Base-by-base conservation (phyloP, 2,888 invertebrate genomes). In the Zygogramma bicolorata region DNA sequence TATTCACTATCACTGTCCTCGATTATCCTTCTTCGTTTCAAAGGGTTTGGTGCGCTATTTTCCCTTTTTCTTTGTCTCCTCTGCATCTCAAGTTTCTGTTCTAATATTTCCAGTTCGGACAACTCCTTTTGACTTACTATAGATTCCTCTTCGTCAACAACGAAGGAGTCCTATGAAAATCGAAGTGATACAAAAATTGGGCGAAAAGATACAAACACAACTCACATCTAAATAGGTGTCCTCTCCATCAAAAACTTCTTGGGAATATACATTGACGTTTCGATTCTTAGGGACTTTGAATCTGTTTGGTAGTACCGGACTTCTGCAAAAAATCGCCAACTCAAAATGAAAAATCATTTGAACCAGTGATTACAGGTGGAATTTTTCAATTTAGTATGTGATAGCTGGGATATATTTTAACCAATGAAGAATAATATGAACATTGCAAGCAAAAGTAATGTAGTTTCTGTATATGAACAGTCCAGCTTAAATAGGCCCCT, bases 21-120 rank as follows among this genome's bases (percentile, higher is more conserved):
- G 10, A 81, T 74, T 40, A 77, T 77, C 68, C 77, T 80, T 73
- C 79, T 79, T 6, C 75, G 68, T 73, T 81, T 81, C 3, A 42
- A 31, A 3, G 70, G 65, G 22, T 68, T 63, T 22, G 59, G 61
- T 25, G 73, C 63, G 4, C 60, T 63, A 3, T 65, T 53, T 10
- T 66, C 73, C 38, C 73, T 77, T 68, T 77, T 82, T 65, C 76
- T 76, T 65, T 78, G 84, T 71, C 83, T 85, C 75, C 84, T 87
- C 83, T 84, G 82, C 77, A 90, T 87, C 68, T 84, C 81, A 42
- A 90, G 84, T 72, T 90, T 89, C 59, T 83, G 84, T 85, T 93
- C 93, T 0, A 93, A 92, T 60, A 90, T 83, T 82, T 93, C 93
- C 73, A 93, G 85, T 74, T 90, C 89, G 0, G 88, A 91, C 79